Base-by-base conservation (phyloP, 2,888 invertebrate species). In the Orthosia gracilis region DNA sequence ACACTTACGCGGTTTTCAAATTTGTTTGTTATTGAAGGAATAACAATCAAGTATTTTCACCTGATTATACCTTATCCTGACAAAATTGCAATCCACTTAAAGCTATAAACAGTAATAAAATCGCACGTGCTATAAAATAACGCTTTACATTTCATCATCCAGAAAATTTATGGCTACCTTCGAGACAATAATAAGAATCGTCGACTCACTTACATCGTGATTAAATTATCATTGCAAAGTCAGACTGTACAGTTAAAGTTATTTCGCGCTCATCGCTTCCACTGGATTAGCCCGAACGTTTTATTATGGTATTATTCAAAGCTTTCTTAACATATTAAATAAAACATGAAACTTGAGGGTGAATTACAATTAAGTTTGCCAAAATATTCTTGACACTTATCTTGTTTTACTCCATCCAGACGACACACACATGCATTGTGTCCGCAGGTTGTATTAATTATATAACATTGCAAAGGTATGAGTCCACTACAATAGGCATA, bases 151-250 rank as follows among this genome's bases (percentile, higher is more conserved):
- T 89, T 87, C 86, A 90, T 90, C 90, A 91, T 92, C 86, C 87
- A 83, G 82, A 75, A 83, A 89, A 91, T 92, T 93, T 92, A 93
- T 90, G 89, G 87, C 90, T 88, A 90, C 91, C 91, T 91, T 91
- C 86, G 88, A 91, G 91, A 90, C 91, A 91, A 91, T 92, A 92
- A 92, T 92, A 92, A 91, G 90, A 91, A 87, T 88, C 88, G 90
- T 88, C 88, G 88, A 87, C 90, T 92, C 92, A 91, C 91, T 94
- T 94, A 93, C 91, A 93, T 89, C 89, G 91, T 92, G 93, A 95
- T 96, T 95, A 95, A 95, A 95, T 96, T 95, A 95, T 94, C 93
- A 95, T 95, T 95, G 94, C 95, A 94, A 95, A 95, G 92, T 94
- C 91, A 88, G 91, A 89, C 90, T 88, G 86, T 90, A 85, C 90